phyloP scores from a whole-genome alignment of 2,797 vertebrate species.

The Oryzias dopingdopingensis region DNA sequence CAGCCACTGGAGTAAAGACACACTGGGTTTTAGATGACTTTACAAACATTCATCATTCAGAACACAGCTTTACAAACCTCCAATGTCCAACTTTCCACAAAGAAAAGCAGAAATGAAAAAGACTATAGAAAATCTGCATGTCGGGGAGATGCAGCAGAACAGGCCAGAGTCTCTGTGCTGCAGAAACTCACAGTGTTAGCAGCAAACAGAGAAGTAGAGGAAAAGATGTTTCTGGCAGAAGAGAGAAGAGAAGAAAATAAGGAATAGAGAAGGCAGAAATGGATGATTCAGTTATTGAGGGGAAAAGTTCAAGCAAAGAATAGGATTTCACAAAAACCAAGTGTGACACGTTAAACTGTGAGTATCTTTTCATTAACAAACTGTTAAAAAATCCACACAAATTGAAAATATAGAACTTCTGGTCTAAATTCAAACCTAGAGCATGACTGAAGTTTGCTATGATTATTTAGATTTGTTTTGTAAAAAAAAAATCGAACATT shows the following conservation, averaged over 20 bases:
- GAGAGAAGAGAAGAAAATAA: constrained; percentile 35
- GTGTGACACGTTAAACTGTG: too few species aligned
- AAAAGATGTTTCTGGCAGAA: constrained; percentile 60
- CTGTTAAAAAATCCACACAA: too few species aligned
- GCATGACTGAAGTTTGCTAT: too few species aligned
- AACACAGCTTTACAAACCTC: too few species aligned
- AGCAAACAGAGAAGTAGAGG: constrained; percentile 55
- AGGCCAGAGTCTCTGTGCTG: not conserved
- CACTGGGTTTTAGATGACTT: not conserved
- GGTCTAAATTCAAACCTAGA: too few species aligned
- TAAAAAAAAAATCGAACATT: not conserved
- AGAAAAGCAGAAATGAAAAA: not conserved
- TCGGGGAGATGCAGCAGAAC: constrained; percentile 10
- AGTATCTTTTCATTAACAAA: too few species aligned
- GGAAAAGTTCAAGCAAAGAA: too few species aligned
- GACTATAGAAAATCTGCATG: constrained; percentile 1
- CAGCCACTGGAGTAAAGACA: constrained; percentile 81
- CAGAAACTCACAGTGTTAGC: constrained; percentile 57
- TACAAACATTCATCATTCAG: too few species aligned
- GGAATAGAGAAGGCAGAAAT: constrained; percentile 5
- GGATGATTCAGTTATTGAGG: too few species aligned
- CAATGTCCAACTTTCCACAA: too few species aligned
- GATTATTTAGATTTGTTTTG: not conserved
- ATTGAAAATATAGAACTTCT: too few species aligned
- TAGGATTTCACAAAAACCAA: too few species aligned